These are phyloP conservation scores for Upupa epops DNA, from an alignment of 2,113 vertebrate species.

Conservation along the genomic window DNA sequence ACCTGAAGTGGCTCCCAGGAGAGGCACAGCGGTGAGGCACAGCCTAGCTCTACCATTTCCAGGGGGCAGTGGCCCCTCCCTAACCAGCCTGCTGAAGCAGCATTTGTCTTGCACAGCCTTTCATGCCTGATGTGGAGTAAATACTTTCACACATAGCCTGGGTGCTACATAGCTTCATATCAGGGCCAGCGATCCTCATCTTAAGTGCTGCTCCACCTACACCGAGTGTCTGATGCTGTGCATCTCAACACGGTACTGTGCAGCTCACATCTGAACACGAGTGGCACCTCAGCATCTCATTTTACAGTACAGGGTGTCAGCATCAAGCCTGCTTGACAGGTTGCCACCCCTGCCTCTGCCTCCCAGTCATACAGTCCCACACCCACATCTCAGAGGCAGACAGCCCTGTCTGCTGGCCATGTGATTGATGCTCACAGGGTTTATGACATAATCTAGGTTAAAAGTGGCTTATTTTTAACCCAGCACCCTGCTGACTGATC, in stretches of 20 bases:
- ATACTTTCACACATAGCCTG: not conserved
- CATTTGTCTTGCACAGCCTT: not conserved
- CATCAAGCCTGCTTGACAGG: not conserved
- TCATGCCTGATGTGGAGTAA: fast-evolving
- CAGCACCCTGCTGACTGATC: not conserved
- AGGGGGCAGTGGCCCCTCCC: not conserved
- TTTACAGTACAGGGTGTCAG: not conserved
- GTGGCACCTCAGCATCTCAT: not conserved
- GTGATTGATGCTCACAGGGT: not conserved
- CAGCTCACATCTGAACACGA: not conserved
- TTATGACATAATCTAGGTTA: not conserved
- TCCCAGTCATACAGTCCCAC: not conserved
- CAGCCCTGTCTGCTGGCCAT: not conserved
- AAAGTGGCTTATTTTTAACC: not conserved
- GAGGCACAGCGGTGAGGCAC: not conserved
- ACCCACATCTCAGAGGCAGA: not conserved
- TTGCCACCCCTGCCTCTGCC: not conserved
- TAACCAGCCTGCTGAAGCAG: not conserved
- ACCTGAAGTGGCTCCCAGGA: not conserved
- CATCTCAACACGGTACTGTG: not conserved
- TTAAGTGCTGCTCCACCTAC: not conserved
- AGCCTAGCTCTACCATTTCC: not conserved
- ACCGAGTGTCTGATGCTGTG: not conserved
- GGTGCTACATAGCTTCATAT: not conserved
- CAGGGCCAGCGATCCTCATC: not conserved